A percentile compares a stretch with the other conserved stretches of the same genome.
Evolutionary conservation across 2,113 vertebrate genomes (phyloP).

Genomic region (Thinocorus orbignyianus): DNA sequence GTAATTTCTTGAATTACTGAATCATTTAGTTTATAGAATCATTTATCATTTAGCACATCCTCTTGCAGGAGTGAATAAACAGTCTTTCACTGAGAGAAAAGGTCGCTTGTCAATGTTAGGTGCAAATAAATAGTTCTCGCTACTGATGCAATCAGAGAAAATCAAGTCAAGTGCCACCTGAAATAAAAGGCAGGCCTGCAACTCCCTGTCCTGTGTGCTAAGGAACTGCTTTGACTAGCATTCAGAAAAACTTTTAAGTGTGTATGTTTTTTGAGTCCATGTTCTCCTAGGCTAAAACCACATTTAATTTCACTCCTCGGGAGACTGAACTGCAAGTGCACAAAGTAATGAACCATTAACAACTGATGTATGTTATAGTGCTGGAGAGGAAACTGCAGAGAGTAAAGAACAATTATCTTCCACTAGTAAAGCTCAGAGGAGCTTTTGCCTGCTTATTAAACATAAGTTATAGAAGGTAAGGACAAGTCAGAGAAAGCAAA

Average conservation of each 20-base stretch:
- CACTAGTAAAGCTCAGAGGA: constrained; percentile 36
- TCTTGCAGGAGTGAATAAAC: background rate
- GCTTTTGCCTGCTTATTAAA: constrained; percentile 23
- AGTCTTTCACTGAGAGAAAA: background rate
- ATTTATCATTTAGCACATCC: background rate
- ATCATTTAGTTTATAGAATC: background rate
- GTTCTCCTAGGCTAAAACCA: constrained; percentile 34
- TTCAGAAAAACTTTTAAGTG: constrained; percentile 1
- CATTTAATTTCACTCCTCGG: constrained; percentile 59
- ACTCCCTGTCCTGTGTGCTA: background rate
- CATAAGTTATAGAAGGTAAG: constrained; percentile 18
- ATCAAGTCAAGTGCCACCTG: background rate
- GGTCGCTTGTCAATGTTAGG: background rate
- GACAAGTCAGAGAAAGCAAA: background rate
- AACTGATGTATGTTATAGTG: background rate
- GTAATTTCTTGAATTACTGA: background rate
- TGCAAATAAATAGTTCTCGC: background rate
- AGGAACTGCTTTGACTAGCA: background rate
- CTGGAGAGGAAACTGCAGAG: constrained; percentile 18
- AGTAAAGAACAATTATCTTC: constrained; percentile 41
- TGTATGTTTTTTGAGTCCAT: background rate
- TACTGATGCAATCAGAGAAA: background rate
- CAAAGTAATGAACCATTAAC: constrained; percentile 68
- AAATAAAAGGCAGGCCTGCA: background rate
- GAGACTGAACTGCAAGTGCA: constrained; percentile 42